Evolutionary conservation across 2,888 invertebrate species (phyloP).

Genomic region (Cheilosia grossa): DNA sequence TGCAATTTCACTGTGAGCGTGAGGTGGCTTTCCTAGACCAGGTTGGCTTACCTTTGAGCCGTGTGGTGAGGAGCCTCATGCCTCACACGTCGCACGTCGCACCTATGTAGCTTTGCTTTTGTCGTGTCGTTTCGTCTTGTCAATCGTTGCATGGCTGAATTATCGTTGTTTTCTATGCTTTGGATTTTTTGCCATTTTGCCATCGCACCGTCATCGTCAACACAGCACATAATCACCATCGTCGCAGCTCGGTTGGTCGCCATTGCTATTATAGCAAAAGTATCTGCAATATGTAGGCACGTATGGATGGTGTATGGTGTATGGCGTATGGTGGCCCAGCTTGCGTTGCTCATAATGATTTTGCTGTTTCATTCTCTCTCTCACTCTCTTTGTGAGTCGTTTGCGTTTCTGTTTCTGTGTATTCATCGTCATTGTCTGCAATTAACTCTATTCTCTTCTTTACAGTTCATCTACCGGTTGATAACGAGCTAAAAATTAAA

Average conservation of each 20-base stretch:
- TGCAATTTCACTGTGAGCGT: constrained; percentile 57
- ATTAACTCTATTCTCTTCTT: constrained; percentile 72
- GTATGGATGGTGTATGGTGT: not conserved
- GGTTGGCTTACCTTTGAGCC: constrained; percentile 24
- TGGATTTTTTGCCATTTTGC: constrained; percentile 42
- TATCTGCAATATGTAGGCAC: constrained; percentile 40
- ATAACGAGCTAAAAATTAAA: constrained; percentile 77
- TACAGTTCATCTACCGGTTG: constrained; percentile 77
- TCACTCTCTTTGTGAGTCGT: constrained; percentile 32
- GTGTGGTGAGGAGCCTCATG: constrained; percentile 1
- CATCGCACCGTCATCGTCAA: constrained; percentile 61
- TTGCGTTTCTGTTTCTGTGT: constrained; percentile 23
- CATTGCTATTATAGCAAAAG: constrained; percentile 20
- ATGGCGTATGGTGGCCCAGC: too few species aligned
- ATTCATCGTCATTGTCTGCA: constrained; percentile 70
- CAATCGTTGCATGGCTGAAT: constrained; percentile 69
- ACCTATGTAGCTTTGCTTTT: constrained; percentile 36
- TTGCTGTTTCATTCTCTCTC: constrained; percentile 3
- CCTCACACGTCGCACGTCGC: constrained; percentile 13
- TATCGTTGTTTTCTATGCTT: constrained; percentile 55
- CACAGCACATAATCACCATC: constrained; percentile 53
- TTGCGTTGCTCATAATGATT: not conserved
- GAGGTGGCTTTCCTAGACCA: constrained; percentile 36
- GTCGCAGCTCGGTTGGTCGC: constrained; percentile 27
- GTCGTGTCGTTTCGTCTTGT: constrained; percentile 44